These are phyloP conservation scores for Catamblyrhynchus diadema DNA, from an alignment of 2,797 vertebrate genomes.

Conservation along the genomic window DNA sequence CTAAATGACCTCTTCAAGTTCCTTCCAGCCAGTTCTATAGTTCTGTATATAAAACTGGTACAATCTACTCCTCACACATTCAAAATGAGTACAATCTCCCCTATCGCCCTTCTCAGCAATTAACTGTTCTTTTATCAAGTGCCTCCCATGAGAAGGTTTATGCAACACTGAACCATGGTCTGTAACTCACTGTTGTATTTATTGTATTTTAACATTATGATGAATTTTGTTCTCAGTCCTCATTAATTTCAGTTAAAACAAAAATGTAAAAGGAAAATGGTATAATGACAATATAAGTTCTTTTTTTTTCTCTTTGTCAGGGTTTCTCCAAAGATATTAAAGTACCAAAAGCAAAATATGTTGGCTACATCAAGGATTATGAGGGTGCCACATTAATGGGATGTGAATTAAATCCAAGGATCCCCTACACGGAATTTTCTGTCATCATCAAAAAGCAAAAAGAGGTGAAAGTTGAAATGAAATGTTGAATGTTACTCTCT, in stretches of 20 bases:
- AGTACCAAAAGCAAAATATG: conserved; percentile 94
- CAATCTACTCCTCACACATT: neutral
- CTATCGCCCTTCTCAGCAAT: neutral
- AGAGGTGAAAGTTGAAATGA: conserved; percentile 80
- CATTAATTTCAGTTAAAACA: neutral
- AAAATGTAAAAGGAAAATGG: neutral
- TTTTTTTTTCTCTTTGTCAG: conserved; percentile 67
- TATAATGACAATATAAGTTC: neutral
- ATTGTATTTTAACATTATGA: neutral
- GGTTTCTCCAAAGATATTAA: conserved; percentile 99
- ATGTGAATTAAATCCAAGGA: conserved; percentile 95
- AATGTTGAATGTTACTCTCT: neutral
- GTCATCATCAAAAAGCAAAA: conserved; percentile 99
- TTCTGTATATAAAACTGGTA: neutral
- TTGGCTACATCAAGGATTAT: conserved; percentile 99
- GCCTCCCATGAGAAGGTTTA: neutral
- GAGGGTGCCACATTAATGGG: conserved; percentile 99
- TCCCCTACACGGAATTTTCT: conserved; percentile 98
- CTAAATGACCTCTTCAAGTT: neutral
- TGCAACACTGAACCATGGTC: neutral
- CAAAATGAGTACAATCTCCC: neutral
- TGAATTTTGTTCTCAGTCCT: neutral
- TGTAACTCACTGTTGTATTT: neutral
- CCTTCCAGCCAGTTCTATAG: neutral
- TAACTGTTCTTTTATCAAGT: neutral